Conservation (phyloP, 2,888 invertebrate genomes). For the Drosophila emarginata region DNA sequence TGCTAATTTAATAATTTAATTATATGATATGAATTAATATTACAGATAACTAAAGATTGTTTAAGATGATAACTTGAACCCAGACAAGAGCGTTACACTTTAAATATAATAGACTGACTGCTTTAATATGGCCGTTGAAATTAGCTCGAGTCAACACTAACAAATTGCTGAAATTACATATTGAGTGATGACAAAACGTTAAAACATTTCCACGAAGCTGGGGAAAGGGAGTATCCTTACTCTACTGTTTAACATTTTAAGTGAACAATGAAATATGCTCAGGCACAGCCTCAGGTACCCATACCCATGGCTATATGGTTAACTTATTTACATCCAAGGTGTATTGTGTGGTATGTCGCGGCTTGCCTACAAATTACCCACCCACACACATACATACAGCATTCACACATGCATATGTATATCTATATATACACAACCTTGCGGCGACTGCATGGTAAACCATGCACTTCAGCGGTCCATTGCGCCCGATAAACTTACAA, state of each 20-base stretch:
- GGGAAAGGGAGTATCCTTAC: constrained; percentile 42
- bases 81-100: too few relatives aligned
- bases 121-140: too few relatives aligned
- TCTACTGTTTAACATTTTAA: constrained; percentile 71
- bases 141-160: constrained; percentile 9
- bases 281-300: constrained; percentile 22
- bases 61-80: too few relatives aligned
- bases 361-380: constrained; percentile 70
- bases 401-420: background rate
- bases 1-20: too few relatives aligned
- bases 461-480: constrained; percentile 41
- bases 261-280: constrained; percentile 76
- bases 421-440: constrained; percentile 17
- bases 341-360: constrained; percentile 49
- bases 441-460: constrained; percentile 38
- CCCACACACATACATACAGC: background rate
- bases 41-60: too few relatives aligned
- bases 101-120: background rate
- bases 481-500: constrained; percentile 74
- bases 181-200: constrained; percentile 57
- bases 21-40: too few relatives aligned
- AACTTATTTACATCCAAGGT: constrained; percentile 73
- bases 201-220: constrained; percentile 59
- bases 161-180: background rate
- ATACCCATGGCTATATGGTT: constrained; percentile 33